Base-by-base conservation (phyloP, 2,797 vertebrate genomes). In the Hipposideros larvatus region DNA sequence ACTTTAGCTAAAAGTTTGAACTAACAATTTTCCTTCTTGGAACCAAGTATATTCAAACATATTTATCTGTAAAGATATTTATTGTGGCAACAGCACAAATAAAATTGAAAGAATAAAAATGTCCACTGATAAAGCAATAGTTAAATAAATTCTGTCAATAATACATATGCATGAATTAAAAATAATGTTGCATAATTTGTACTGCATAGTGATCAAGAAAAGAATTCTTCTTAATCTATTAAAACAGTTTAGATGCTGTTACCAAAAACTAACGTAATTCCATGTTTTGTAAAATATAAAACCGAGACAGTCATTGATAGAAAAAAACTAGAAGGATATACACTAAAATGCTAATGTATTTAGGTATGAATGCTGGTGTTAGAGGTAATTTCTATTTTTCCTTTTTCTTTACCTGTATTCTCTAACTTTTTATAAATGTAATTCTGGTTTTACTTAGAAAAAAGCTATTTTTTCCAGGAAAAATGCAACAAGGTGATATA, bases 241-340 rank as follows among this genome's bases (percentile, higher is more conserved):
- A 88, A 66, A 11, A 74, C 48, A 70, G 14, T n/a, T 51, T 15
- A 70, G 11, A 3, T n/a, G 51, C 24, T 74, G 57, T 71, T 78
- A 48, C 13, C 41, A 94, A 91, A 88, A 82, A 19, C 10, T 53
- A 82, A 85, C 19, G 13, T 31, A 31, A 78, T 0, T 0, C 11
- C 43, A 57, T 82, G 18, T 78, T 92, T 86, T 73, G 0, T 61
- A 86, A 95, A 87, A 77, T 92, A 78, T 22, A 94, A 92, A 84
- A 80, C 65, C 61, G 4, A 80, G n/a, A 73, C 0, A 71, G 21
- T 34, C 28, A n/a, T 15, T 71, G 55, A 94, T 3, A 78, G 24
- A 84, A 88, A 88, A 90, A 84, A 55, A 79, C 5, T 84, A 11
- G 37, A 87, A 66, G 14, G 0, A 63, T 43, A 83, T 79, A 83